Percentiles rank a stretch among this genome's conserved stretches.
Conservation (phyloP, 2,797 vertebrate species). For the Neoniphon sammara region DNA sequence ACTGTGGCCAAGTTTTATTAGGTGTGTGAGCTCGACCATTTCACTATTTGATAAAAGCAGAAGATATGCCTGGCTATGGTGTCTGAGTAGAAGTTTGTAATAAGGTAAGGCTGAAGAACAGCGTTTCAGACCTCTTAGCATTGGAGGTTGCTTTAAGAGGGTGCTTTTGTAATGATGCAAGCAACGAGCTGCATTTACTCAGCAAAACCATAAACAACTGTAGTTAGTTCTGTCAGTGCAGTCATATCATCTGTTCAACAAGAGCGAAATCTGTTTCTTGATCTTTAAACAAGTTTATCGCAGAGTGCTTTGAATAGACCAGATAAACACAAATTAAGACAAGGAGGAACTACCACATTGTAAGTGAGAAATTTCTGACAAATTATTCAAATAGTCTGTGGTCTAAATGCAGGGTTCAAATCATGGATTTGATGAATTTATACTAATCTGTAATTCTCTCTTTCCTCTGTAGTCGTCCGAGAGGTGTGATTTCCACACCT, state of each 20-base stretch:
- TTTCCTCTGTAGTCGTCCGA: conserved; percentile 82
- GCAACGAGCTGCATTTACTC: too few relatives aligned
- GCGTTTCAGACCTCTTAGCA: too few relatives aligned
- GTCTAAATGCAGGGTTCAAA: neutral
- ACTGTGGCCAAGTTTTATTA: too few relatives aligned
- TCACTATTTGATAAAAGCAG: too few relatives aligned
- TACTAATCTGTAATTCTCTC: neutral
- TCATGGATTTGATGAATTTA: neutral
- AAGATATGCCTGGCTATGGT: too few relatives aligned
- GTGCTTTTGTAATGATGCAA: too few relatives aligned
- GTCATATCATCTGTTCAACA: neutral
- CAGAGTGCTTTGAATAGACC: neutral
- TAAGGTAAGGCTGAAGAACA: too few relatives aligned
- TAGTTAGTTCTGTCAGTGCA: neutral
- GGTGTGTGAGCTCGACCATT: too few relatives aligned
- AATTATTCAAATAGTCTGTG: neutral
- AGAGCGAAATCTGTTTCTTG: neutral
- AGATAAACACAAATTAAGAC: neutral
- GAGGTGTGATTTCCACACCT: conserved; percentile 94
- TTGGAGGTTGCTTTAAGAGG: too few relatives aligned
- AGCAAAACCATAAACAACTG: too few relatives aligned
- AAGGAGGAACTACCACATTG: neutral
- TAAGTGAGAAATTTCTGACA: neutral
- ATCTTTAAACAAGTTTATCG: neutral
- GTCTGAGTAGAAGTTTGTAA: too few relatives aligned